Evolutionary conservation across 30 jellyfish, hydroid and myxozoan species (phyloP).

Genomic region (Pseudorhiza aurosa): DNA sequence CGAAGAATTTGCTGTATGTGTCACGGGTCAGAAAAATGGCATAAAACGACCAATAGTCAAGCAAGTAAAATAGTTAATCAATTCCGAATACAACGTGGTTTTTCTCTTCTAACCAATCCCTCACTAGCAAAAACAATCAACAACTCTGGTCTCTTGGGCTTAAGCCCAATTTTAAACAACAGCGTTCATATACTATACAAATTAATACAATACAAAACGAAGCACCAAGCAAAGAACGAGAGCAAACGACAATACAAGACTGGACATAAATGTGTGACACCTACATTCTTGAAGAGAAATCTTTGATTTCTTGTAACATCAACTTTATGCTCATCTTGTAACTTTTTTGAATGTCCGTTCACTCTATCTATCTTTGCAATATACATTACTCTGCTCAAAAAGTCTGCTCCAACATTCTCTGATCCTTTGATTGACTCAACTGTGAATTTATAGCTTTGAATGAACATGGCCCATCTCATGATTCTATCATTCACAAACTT

Average conservation of each 20-base stretch:
- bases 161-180: neutral
- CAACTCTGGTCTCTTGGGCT: slow-evolving; percentile 21
- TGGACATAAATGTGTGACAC: slow-evolving; percentile 39
- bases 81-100: too few species aligned
- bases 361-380: neutral
- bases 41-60: too few species aligned
- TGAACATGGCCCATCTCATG: too few species aligned
- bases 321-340: slow-evolving; percentile 29
- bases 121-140: too few species aligned
- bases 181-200: slow-evolving; percentile 12
- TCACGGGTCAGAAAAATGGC: too few species aligned
- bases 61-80: too few species aligned
- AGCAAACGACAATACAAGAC: slow-evolving; percentile 6
- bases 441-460: neutral
- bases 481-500: slow-evolving; percentile 25
- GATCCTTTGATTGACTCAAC: slow-evolving; percentile 16
- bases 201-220: slow-evolving; percentile 7
- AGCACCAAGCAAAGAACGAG: slow-evolving; percentile 9
- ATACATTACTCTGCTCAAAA: slow-evolving; percentile 32
- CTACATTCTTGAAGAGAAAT: slow-evolving; percentile 50
- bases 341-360: slow-evolving; percentile 31
- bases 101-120: too few species aligned
- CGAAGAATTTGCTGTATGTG: too few species aligned
- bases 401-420: slow-evolving; percentile 44
- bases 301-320: slow-evolving; percentile 34